Evolutionary conservation across 2,888 invertebrate species (phyloP), one percentile per base, ranked within the genome.

Genomic region (Amphiduros pacificus): DNA sequence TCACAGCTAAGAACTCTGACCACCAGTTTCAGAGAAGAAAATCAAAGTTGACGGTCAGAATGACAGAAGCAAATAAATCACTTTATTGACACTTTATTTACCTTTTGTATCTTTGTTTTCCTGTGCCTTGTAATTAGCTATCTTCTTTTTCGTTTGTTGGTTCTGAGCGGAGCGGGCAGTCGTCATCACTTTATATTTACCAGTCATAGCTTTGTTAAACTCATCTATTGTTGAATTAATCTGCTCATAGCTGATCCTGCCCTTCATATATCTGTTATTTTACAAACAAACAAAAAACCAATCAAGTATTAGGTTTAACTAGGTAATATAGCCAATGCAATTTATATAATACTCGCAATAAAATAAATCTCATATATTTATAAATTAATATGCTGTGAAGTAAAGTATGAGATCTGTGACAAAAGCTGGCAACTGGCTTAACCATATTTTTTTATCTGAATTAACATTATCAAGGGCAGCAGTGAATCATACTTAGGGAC

Each of bases 81-180:
- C n/a, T n/a, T n/a, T n/a, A n/a, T n/a, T n/a, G n/a, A 27, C 27
- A 55, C 6, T 51, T 6, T 51, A 26, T 51, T 24, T 41, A 80
- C 82, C 81, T 75, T 74, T 71, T 9, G 80, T 77, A 44, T 80
- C 79, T 53, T 77, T 76, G 29, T 66, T 75, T 64, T 81, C 80
- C 60, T 80, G 78, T 41, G 66, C 53, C 64, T 77, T 77, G 60
- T 74, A 78, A 1, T 65, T 63, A 29, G 74, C 70, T 36, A 67
- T 75, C 55, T 70, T 66, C 55, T 75, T 74, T 62, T 76, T 73
- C 60, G 75, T 73, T 4, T 67, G 50, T 50, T 75, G 75, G 60
- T 72, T 74, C 60, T 79, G 68, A 2, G 72, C 67, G 1, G 73
- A 67, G 32, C 69, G 72, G 53, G 75, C 74, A 66, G 71, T 71